Evolutionary conservation across 2,888 invertebrate species (phyloP).

Genomic region (Morpho achilles): DNA sequence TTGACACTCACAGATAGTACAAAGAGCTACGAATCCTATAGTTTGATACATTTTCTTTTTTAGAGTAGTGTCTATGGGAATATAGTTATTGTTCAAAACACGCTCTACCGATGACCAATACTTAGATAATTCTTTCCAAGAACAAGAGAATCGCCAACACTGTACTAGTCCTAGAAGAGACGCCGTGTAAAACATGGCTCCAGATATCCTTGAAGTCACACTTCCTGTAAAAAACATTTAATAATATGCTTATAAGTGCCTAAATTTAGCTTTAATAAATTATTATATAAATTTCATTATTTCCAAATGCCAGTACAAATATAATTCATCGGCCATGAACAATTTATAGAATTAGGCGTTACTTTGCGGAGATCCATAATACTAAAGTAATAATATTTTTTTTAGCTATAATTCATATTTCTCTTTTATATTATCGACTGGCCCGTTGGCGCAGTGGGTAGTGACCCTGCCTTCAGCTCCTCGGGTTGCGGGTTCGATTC

Average conservation of each 20-base stretch:
- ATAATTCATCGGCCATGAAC: too few species aligned
- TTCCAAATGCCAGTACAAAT: too few species aligned
- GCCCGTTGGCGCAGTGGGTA: too few species aligned
- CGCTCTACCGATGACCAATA: conserved; percentile 46
- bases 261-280: too few species aligned
- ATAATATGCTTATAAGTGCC: neutral
- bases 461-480: too few species aligned
- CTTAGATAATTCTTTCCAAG: conserved; percentile 39
- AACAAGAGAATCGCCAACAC: conserved; percentile 41
- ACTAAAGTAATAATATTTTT: too few species aligned
- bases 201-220: conserved; percentile 50
- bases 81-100: conserved; percentile 32
- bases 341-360: too few species aligned
- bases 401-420: too few species aligned
- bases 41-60: conserved; percentile 39
- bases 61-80: conserved; percentile 40
- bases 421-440: too few species aligned
- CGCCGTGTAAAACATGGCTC: conserved; percentile 56
- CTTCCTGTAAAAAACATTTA: conserved; percentile 38
- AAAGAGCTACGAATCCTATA: conserved; percentile 32
- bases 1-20: conserved; percentile 32
- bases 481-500: too few species aligned
- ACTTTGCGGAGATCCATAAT: too few species aligned
- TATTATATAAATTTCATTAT: too few species aligned
- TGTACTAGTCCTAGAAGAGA: conserved; percentile 44